Conservation (phyloP, 2,113 vertebrate genomes). For the Callochromis pleurospilus region DNA sequence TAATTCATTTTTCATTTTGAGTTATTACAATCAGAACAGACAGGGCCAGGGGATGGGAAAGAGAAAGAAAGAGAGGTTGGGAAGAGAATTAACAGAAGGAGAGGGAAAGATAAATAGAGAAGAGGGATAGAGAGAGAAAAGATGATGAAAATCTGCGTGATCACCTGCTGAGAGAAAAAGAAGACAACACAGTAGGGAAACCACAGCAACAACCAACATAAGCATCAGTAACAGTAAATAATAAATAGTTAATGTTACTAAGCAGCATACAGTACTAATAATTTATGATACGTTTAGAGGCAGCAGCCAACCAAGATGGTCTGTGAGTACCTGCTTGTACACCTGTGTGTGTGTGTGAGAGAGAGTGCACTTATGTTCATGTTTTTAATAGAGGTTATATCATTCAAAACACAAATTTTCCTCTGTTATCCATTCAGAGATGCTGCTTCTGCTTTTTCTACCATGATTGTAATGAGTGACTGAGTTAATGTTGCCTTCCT, state of each 20-base stretch:
- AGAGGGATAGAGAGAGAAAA: background rate
- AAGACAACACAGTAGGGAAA: background rate
- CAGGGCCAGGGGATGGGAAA: background rate
- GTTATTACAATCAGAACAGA: background rate
- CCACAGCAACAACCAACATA: background rate
- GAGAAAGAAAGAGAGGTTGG: background rate
- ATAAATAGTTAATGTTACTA: background rate
- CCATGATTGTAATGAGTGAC: background rate
- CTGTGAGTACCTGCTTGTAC: background rate
- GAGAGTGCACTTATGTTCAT: background rate
- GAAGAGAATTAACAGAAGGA: background rate
- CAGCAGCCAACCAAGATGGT: background rate
- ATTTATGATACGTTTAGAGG: background rate
- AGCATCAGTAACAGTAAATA: background rate
- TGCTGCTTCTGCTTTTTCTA: background rate
- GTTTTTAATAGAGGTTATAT: background rate
- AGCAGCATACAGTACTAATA: background rate
- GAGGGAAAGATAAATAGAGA: background rate
- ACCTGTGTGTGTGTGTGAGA: background rate
- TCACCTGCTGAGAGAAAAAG: background rate
- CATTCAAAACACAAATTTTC: background rate
- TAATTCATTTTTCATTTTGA: background rate
- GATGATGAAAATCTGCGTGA: background rate
- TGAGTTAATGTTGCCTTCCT: background rate
- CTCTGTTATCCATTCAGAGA: background rate